These are phyloP conservation scores for Rhimphoctona megacephalus DNA, from an alignment of 2,888 invertebrate genomes.

Conservation along the genomic window DNA sequence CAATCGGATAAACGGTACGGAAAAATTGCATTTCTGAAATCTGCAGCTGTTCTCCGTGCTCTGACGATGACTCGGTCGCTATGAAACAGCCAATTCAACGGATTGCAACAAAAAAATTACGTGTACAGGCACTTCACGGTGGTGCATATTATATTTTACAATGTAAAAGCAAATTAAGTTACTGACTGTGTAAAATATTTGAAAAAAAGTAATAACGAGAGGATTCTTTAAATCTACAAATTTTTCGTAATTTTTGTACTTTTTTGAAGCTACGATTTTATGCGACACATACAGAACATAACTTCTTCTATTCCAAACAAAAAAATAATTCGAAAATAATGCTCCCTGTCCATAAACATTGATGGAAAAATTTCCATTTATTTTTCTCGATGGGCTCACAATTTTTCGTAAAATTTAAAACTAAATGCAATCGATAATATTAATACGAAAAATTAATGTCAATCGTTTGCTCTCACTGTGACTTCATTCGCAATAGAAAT, in stretches of 20 bases:
- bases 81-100: background rate
- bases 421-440: background rate
- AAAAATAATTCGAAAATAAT: background rate
- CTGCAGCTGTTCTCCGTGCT: background rate
- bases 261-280: background rate
- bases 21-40: background rate
- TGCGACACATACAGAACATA: background rate
- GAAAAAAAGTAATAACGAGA: too few species aligned
- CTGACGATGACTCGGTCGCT: background rate
- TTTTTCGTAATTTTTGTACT: background rate
- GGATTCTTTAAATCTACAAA: background rate
- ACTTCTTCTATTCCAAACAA: background rate
- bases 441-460: background rate
- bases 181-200: too few species aligned
- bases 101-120: too few species aligned
- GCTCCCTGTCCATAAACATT: too few species aligned
- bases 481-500: slow-evolving; percentile 26
- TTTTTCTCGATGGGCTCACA: background rate
- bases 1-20: too few species aligned
- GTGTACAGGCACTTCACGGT: too few species aligned
- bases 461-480: background rate
- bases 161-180: too few species aligned
- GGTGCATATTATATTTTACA: too few species aligned
- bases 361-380: background rate
- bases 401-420: background rate